Conservation (phyloP, 1,140 invertebrate genomes). For the Cydia amplana region DNA sequence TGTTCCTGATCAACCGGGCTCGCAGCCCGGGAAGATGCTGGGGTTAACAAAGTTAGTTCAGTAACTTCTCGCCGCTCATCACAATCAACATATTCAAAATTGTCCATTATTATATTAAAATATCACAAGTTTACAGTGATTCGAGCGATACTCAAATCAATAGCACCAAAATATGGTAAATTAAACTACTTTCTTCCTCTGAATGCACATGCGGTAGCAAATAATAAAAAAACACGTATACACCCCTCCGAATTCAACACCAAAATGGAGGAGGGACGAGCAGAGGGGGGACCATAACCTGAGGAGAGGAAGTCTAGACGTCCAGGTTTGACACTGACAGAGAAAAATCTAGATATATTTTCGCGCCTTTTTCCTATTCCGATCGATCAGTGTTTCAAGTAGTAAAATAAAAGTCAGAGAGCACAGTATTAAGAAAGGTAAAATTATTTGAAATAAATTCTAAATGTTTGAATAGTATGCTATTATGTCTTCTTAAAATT, state of each 20-base stretch:
- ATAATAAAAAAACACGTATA: background rate
- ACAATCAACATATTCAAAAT: background rate
- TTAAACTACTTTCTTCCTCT: background rate
- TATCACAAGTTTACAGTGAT: background rate
- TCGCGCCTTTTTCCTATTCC: background rate
- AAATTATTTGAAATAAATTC: too few species aligned
- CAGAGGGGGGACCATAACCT: too few species aligned
- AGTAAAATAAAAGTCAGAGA: background rate
- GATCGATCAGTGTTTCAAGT: background rate
- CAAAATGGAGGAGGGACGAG: background rate
- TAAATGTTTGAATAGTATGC: too few species aligned
- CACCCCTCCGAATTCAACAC: background rate
- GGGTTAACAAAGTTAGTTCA: background rate
- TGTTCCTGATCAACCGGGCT: background rate
- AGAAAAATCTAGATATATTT: background rate
- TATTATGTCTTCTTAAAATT: too few species aligned
- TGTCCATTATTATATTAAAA: background rate
- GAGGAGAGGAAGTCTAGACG: too few species aligned
- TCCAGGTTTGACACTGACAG: background rate
- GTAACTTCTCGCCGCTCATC: background rate
- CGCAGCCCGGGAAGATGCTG: background rate
- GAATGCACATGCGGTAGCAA: background rate
- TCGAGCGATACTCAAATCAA: too few species aligned
- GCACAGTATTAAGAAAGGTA: too few species aligned
- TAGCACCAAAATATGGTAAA: background rate